phyloP scores from a whole-genome alignment of 2,888 invertebrate genomes.

The Acleris literana region DNA sequence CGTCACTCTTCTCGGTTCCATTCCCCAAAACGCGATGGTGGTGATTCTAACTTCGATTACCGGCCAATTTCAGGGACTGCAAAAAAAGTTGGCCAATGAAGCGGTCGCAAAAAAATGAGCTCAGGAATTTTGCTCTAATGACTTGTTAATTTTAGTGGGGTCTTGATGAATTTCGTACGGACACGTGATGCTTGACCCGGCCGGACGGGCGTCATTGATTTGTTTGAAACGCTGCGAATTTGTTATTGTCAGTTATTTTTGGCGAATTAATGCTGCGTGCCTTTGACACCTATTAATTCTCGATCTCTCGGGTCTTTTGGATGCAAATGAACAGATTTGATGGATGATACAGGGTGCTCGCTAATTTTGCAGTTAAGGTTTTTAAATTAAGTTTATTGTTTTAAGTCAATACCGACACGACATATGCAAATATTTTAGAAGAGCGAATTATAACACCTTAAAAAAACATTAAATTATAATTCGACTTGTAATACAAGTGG shows the following conservation, averaged over 20 bases:
- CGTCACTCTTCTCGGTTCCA: conserved; percentile 23
- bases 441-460: no score
- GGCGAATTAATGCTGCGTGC: conserved; percentile 20
- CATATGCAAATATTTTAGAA: no score
- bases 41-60: conserved; percentile 32
- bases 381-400: conserved; percentile 1
- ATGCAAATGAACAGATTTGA: conserved; percentile 32
- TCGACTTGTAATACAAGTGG: no score
- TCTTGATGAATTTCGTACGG: conserved; percentile 68
- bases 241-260: conserved; percentile 23
- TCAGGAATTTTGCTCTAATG: conserved; percentile 74
- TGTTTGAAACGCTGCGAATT: conserved; percentile 14
- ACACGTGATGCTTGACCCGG: conserved; percentile 55
- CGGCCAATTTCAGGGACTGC: conserved; percentile 21
- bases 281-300: conserved; percentile 32
- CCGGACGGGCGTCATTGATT: conserved; percentile 15
- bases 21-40: conserved; percentile 32
- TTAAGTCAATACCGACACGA: no score
- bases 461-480: no score
- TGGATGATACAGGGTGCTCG: conserved; percentile 9
- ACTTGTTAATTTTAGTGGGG: conserved; percentile 72
- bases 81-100: conserved; percentile 26
- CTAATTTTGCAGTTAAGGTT: conserved; percentile 5
- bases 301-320: conserved; percentile 26
- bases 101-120: conserved; percentile 62